Evolutionary conservation across 1,140 invertebrate species (phyloP).

Genomic region (Lordiphosa clarofinis): DNA sequence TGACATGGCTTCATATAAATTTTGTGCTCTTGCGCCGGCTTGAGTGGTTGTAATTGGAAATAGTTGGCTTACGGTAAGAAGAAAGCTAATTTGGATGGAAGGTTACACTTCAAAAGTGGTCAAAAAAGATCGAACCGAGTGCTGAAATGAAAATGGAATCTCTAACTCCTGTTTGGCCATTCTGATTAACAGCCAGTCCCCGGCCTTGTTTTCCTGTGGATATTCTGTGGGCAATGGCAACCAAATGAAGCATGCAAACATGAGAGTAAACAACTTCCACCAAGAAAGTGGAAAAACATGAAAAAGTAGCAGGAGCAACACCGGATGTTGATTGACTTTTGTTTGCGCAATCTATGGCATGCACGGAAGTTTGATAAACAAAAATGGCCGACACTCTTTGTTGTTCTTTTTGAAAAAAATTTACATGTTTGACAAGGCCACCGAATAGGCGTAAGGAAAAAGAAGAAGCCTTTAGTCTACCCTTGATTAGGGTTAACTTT

Average conservation of each 20-base stretch:
- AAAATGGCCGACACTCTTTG: slow-evolving; percentile 50
- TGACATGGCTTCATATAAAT: not conserved
- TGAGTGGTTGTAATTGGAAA: too few species aligned
- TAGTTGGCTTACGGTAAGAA: too few species aligned
- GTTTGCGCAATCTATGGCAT: slow-evolving; percentile 39
- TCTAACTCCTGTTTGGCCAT: too few species aligned
- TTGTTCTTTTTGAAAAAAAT: slow-evolving; percentile 25
- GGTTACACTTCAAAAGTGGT: too few species aligned
- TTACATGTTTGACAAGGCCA: slow-evolving; percentile 28
- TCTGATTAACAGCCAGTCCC: slow-evolving; percentile 30
- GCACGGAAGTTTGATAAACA: slow-evolving; percentile 70
- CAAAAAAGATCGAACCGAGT: too few species aligned
- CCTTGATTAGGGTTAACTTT: slow-evolving; percentile 56
- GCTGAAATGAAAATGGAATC: too few species aligned
- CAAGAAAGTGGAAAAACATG: not conserved
- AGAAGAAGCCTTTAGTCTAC: slow-evolving; percentile 16
- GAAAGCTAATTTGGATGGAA: too few species aligned
- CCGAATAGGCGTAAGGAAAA: slow-evolving; percentile 12
- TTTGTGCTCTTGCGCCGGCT: not conserved
- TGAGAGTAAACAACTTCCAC: slow-evolving; percentile 24
- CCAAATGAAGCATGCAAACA: slow-evolving; percentile 20
- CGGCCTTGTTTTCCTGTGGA: slow-evolving; percentile 17
- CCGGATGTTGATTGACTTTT: slow-evolving; percentile 73
- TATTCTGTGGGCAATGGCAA: slow-evolving; percentile 29
- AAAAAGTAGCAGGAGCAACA: slow-evolving; percentile 4